Percentiles rank a stretch among this genome's conserved stretches.
These are phyloP conservation scores for Brachyopa scutellaris DNA, from an alignment of 2,888 invertebrate species.

Conservation along the genomic window DNA sequence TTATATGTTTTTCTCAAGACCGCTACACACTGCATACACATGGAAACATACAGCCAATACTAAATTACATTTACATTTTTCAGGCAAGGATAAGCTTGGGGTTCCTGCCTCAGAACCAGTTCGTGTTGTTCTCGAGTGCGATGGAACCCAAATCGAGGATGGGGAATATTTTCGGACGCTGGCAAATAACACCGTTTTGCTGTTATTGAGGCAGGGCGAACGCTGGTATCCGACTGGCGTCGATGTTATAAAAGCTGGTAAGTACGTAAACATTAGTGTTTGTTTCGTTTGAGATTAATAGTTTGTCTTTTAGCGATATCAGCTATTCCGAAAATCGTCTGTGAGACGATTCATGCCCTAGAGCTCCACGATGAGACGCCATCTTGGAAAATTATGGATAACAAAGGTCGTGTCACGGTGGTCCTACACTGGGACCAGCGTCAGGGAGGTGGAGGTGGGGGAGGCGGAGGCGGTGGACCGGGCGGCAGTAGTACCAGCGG, in stretches of 20 bases:
- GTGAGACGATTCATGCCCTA: constrained; percentile 97
- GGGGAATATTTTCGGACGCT: constrained; percentile 97
- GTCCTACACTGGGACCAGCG: constrained; percentile 98
- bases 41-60: too few species aligned
- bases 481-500: constrained; percentile 77
- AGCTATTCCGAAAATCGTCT: constrained; percentile 97
- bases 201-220: constrained; percentile 94
- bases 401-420: constrained; percentile 97
- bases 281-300: constrained; percentile 3
- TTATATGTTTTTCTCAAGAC: too few species aligned
- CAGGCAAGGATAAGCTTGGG: constrained; percentile 94
- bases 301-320: constrained; percentile 89
- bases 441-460: constrained; percentile 84
- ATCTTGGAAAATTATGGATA: constrained; percentile 99
- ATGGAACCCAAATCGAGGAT: constrained; percentile 98
- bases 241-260: constrained; percentile 97
- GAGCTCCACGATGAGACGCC: constrained; percentile 98
- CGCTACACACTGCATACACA: too few species aligned
- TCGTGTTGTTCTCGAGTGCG: constrained; percentile 95
- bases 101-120: constrained; percentile 93
- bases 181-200: constrained; percentile 94
- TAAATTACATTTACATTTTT: constrained; percentile 49
- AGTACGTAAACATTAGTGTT: constrained; percentile 75
- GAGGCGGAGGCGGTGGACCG: constrained; percentile 80
- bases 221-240: constrained; percentile 97